Evolutionary conservation across 2,797 vertebrate genomes (phyloP), one percentile per base, ranked within the genome.

Genomic region (Clarias fuscus): DNA sequence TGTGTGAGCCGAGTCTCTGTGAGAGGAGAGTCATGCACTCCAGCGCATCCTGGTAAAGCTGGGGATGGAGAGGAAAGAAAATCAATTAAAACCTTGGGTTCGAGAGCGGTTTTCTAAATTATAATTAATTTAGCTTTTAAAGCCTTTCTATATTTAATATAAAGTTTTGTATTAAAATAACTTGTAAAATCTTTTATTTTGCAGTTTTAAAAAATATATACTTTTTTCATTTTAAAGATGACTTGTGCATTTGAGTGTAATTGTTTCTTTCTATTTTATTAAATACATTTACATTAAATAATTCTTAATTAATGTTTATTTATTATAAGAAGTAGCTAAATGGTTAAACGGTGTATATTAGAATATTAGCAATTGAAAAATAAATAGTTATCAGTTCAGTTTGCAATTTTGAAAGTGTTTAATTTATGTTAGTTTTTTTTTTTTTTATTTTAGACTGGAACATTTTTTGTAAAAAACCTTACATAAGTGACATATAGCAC

Each of bases 1-100:
- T 97, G 85, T 97, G 95, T 37, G 94, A 92, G 7, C 97, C 97
- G 0, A 99, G 96, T 67, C 97, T 93, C 53, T 98, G 98, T 0
- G 98, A 97, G 5, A 99, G 95, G 62, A 99, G 96, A 0, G 96
- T 96, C 93, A 99, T 93, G 62, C 98, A 99, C 90, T 99, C 98
- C 2, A 92, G 91, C 14, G 97, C 97, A 0, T 98, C 98, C 0
- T 87, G 92, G 91, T 96, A 97, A 71, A 98, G 91, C 98, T 99
- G 91, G 40, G 89, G 53, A 85, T 17, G 20, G 33, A 53, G 14
- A 18, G 24, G 5, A 53, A 40, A 20, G 4, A 37, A 27, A 75
- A 84, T 59, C 30, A 22, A 94, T 73, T 7, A 5, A 5, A 68
- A 64, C 20, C 11, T 64, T n/a, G 24, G 61, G 64, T 27, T 27